phyloP scores from a whole-genome alignment of 2,888 invertebrate genomes.

The Gymnosoma rotundatum region DNA sequence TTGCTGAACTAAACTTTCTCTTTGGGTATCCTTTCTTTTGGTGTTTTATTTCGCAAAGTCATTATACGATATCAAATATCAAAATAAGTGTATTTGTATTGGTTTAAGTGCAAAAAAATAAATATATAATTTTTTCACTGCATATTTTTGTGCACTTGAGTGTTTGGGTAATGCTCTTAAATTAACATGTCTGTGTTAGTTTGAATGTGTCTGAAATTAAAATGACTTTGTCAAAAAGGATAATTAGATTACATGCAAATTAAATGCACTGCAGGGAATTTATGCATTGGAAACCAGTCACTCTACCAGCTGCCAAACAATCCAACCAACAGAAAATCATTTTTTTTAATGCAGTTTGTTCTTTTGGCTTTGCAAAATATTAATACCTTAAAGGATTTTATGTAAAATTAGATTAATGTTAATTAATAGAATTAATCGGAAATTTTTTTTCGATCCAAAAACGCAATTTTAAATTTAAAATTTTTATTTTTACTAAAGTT shows the following conservation, averaged over 20 bases:
- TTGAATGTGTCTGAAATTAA: conserved; percentile 40
- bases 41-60: conserved; percentile 21
- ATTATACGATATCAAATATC: conserved; percentile 40
- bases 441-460: too few relatives aligned
- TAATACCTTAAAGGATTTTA: too few relatives aligned
- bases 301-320: not conserved
- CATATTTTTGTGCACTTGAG: not conserved
- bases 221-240: conserved; percentile 70
- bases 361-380: too few relatives aligned
- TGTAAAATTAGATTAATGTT: too few relatives aligned
- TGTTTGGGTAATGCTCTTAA: conserved; percentile 1
- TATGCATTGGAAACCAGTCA: conserved; percentile 54
- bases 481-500: too few relatives aligned
- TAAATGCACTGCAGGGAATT: conserved; percentile 72
- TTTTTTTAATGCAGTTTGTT: not conserved
- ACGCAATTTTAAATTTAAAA: too few relatives aligned
- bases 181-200: not conserved
- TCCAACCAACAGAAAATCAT: not conserved
- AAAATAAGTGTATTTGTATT: conserved; percentile 16
- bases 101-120: conserved; percentile 27
- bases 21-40: not conserved
- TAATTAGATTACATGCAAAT: conserved; percentile 76
- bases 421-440: too few relatives aligned
- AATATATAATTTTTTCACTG: not conserved
- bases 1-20: not conserved